These are phyloP conservation scores for Deilephila elpenor DNA, from an alignment of 2,888 invertebrate species.

Conservation along the genomic window DNA sequence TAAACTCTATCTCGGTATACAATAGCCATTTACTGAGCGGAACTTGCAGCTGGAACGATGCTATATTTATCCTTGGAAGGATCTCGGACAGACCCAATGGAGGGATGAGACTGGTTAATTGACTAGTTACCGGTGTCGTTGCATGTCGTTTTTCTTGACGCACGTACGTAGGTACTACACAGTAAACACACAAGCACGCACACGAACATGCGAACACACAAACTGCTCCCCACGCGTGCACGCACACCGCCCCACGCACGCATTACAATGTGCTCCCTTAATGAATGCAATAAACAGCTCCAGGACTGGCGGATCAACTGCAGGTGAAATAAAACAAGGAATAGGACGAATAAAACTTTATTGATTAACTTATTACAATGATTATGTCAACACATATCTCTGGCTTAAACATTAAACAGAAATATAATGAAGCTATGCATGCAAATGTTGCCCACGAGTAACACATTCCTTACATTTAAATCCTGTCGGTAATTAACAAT, in stretches of 20 bases:
- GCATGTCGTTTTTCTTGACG: slow-evolving; percentile 41
- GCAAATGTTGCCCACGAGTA: background rate
- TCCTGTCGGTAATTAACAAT: background rate
- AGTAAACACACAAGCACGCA: slow-evolving; percentile 2
- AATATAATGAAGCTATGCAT: slow-evolving; percentile 22
- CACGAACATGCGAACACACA: background rate
- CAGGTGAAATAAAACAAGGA: background rate
- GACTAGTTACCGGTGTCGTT: slow-evolving; percentile 63
- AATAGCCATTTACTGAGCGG: slow-evolving; percentile 68
- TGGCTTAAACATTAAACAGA: slow-evolving; percentile 54
- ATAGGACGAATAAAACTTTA: slow-evolving; percentile 31
- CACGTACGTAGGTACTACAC: slow-evolving; percentile 18
- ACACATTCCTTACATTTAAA: background rate
- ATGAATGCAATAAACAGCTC: slow-evolving; percentile 28
- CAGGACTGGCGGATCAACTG: background rate
- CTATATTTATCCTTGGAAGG: slow-evolving; percentile 77
- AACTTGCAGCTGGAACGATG: slow-evolving; percentile 59
- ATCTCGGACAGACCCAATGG: slow-evolving; percentile 64
- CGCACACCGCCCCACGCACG: slow-evolving; percentile 26
- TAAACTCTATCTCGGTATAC: slow-evolving; percentile 66
- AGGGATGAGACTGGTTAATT: slow-evolving; percentile 72
- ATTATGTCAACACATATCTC: slow-evolving; percentile 43
- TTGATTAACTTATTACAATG: slow-evolving; percentile 40
- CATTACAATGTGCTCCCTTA: background rate
- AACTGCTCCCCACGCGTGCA: background rate